Evolutionary conservation across 2,888 invertebrate species (phyloP), one percentile per base, ranked within the genome.

Genomic region (Hoplodrina blanda): DNA sequence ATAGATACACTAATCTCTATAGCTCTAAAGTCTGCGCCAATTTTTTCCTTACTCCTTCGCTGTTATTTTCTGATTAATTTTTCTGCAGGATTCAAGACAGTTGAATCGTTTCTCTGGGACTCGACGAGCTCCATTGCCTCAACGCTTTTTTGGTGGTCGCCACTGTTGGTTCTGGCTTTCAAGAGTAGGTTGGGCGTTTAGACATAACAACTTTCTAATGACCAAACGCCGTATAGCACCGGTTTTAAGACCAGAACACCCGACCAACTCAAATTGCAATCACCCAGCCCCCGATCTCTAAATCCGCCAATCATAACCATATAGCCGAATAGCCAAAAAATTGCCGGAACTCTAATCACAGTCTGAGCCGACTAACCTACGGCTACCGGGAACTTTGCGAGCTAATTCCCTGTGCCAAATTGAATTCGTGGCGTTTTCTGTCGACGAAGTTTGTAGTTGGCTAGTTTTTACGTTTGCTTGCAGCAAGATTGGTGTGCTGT

Each of bases 321-420:
- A 53, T 33, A 62, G n/a, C 25, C 7, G 7, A 25, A 59, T 62
- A 52, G 19, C 37, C 56, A 81, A 86, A 85, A 84, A 84, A 64
- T 41, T 49, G 52, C 67, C 71, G 67, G 61, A 81, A 83, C 70
- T 73, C 78, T 85, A 87, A 87, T 87, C 87, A 76, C 73, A 73
- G 73, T 63, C 60, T 69, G 60, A 33, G 30, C 61, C n/a, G 80
- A 79, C 80, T 85, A 85, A 86, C 87, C 85, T 82, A 81, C 72
- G 68, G 75, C 37, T 44, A 54, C 57, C 54, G n/a, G 63, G 67
- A 88, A 89, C 83, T 88, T 87, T 83, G 73, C 54, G 69, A 80
- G 82, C 87, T 89, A 89, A 90, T 90, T 88, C 80, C 83, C 79
- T 77, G 65, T 81, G 78, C 84, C 83, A 87, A 90, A 89, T 90